A percentile compares a stretch with the other conserved stretches of the same genome.
phyloP scores from a whole-genome alignment of 1,140 invertebrate species.

The Phenacoccus solenopsis region DNA sequence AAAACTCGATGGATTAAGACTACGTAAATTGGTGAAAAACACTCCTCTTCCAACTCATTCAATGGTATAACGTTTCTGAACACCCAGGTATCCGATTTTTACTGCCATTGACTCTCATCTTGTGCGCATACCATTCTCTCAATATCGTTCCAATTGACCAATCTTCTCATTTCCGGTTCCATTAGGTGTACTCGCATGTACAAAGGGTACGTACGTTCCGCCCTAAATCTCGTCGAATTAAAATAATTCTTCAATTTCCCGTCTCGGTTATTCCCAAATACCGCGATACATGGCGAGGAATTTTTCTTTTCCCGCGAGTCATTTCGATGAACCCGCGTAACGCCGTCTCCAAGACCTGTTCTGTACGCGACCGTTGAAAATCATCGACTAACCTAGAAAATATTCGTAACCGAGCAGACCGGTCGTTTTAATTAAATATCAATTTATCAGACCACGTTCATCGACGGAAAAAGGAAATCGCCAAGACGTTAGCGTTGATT shows the following conservation, averaged over 20 bases:
- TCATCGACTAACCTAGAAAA: not conserved
- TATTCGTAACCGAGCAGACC: not conserved
- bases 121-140: too few relatives aligned
- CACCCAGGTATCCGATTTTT: too few relatives aligned
- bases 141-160: not conserved
- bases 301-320: too few relatives aligned
- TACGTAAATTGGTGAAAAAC: too few relatives aligned
- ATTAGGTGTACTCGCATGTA: too few relatives aligned
- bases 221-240: not conserved
- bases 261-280: not conserved
- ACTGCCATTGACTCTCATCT: too few relatives aligned
- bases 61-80: too few relatives aligned
- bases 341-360: too few relatives aligned
- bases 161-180: not conserved
- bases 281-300: not conserved
- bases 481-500: not conserved
- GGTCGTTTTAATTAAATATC: not conserved
- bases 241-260: not conserved
- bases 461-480: constrained; percentile 1
- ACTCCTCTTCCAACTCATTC: too few relatives aligned
- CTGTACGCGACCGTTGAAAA: not conserved
- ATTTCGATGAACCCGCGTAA: too few relatives aligned
- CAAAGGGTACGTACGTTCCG: too few relatives aligned
- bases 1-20: too few relatives aligned
- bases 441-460: not conserved